phyloP scores from a whole-genome alignment of 2,113 vertebrate species.

The Microtus richardsoni region DNA sequence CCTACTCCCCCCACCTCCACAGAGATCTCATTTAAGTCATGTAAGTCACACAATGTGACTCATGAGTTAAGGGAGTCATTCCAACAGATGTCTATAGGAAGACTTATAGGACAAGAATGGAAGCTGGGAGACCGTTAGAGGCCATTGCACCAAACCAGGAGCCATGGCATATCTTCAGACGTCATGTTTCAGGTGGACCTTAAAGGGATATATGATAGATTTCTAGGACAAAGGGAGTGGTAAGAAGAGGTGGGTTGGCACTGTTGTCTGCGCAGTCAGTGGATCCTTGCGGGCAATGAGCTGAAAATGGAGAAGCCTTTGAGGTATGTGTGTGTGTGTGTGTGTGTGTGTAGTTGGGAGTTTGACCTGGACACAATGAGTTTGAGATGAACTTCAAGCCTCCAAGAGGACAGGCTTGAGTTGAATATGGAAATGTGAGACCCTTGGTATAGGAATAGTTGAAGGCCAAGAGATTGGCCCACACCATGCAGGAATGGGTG shows the following conservation, averaged over 20 bases:
- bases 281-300: not conserved
- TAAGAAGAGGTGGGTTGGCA: not conserved
- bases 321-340: not conserved
- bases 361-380: not conserved
- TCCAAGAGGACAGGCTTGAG: not conserved
- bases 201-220: not conserved
- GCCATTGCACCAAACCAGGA: not conserved
- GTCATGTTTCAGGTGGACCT: not conserved
- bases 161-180: not conserved
- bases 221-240: not conserved
- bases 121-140: not conserved
- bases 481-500: not conserved
- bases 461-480: not conserved
- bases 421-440: not conserved
- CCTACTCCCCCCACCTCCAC: not conserved
- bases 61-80: not conserved
- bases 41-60: not conserved
- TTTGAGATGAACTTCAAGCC: not conserved
- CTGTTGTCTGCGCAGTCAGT: no score
- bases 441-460: not conserved
- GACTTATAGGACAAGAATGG: not conserved
- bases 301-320: not conserved
- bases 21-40: not conserved
- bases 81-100: not conserved
- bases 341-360: not conserved